Evolutionary conservation across 2,888 invertebrate genomes (phyloP).

Genomic region (Drepana falcataria): DNA sequence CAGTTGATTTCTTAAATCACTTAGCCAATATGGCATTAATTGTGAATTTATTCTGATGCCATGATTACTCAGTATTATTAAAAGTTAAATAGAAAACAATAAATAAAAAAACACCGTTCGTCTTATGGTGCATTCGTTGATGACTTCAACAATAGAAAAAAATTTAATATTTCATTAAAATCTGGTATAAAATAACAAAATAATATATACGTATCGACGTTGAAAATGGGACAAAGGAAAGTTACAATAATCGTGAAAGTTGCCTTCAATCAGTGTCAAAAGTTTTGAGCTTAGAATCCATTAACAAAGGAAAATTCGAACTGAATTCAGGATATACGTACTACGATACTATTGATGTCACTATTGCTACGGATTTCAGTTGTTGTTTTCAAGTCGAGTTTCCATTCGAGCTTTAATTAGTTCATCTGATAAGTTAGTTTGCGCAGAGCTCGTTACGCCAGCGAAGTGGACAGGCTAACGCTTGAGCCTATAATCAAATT

Average conservation of each 20-base stretch:
- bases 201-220: too few relatives aligned
- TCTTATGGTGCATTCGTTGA: too few relatives aligned
- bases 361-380: constrained; percentile 27
- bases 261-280: constrained; percentile 14
- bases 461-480: constrained; percentile 58
- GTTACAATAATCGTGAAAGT: background rate
- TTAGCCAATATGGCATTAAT: too few relatives aligned
- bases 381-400: constrained; percentile 45
- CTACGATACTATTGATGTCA: constrained; percentile 7
- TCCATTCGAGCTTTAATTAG: constrained; percentile 55
- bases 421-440: constrained; percentile 68
- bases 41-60: too few relatives aligned
- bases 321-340: constrained; percentile 4
- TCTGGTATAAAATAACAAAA: too few relatives aligned
- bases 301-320: constrained; percentile 8
- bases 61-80: too few relatives aligned
- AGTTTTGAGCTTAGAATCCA: constrained; percentile 5
- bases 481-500: constrained; percentile 62
- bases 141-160: too few relatives aligned
- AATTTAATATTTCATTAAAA: too few relatives aligned
- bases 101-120: too few relatives aligned
- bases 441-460: constrained; percentile 56
- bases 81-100: too few relatives aligned
- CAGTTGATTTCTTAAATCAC: too few relatives aligned
- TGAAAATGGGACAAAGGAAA: too few relatives aligned